phyloP scores from a whole-genome alignment of 2,113 vertebrate species.

The Eulemur rufifrons region DNA sequence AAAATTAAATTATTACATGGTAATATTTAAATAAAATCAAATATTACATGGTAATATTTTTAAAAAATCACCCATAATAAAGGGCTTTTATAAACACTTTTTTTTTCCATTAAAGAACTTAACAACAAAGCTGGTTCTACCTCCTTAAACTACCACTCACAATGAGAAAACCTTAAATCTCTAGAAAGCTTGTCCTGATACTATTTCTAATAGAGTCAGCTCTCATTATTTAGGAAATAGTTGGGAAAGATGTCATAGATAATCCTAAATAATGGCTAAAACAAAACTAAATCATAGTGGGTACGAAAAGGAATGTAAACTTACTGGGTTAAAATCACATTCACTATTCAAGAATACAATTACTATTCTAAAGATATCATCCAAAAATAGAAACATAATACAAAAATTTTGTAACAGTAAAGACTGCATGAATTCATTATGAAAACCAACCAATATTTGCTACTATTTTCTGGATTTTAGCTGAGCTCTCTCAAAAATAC shows the following conservation, averaged over 20 bases:
- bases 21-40: neutral
- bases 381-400: conserved; percentile 45
- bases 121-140: neutral
- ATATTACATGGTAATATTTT: neutral
- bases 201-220: conserved; percentile 28
- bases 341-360: conserved; percentile 4
- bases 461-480: neutral
- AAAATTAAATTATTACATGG: neutral
- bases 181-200: neutral
- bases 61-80: neutral
- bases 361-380: conserved; percentile 31
- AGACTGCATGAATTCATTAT: neutral
- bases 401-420: neutral
- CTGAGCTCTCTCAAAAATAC: neutral
- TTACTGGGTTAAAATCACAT: neutral
- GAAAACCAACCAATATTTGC: neutral
- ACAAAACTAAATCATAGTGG: conserved; percentile 35
- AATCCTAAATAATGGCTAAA: neutral
- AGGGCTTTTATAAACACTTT: conserved; percentile 9
- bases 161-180: neutral
- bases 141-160: conserved; percentile 17
- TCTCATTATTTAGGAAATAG: conserved; percentile 6
- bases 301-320: conserved; percentile 30
- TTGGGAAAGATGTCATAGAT: neutral
- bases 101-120: conserved; percentile 63